A percentile compares a stretch with the other conserved stretches of the same genome.
Evolutionary conservation across 2,888 invertebrate genomes (phyloP).

Genomic region (Caprella mutica): DNA sequence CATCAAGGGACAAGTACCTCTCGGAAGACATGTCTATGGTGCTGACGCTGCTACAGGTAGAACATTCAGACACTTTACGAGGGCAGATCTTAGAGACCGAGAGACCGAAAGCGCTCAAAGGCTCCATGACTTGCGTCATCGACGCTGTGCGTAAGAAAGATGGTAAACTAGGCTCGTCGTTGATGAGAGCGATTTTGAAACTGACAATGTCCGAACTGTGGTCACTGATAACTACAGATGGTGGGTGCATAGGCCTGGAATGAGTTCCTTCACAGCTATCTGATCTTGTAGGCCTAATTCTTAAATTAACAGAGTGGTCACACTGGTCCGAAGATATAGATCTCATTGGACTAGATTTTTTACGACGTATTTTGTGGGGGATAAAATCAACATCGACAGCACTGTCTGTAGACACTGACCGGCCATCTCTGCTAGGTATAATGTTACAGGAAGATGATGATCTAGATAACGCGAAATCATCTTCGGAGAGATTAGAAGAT

Average conservation of each 20-base stretch:
- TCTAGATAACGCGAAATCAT: conserved; percentile 18
- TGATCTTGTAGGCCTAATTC: neutral
- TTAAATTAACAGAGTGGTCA: too few species aligned
- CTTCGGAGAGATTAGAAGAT: conserved; percentile 12
- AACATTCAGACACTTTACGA: conserved; percentile 36
- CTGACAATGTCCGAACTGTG: conserved; percentile 50
- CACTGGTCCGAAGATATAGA: too few species aligned
- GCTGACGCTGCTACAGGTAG: conserved; percentile 28
- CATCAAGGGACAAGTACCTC: conserved; percentile 3
- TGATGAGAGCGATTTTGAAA: conserved; percentile 59
- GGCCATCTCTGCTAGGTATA: conserved; percentile 16
- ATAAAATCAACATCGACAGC: conserved; percentile 18
- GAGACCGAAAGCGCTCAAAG: conserved; percentile 2
- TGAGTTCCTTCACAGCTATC: neutral
- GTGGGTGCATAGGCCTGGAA: conserved; percentile 48
- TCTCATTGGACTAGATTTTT: too few species aligned
- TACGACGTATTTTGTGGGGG: neutral
- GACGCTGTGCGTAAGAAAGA: conserved; percentile 41
- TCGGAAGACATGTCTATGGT: conserved; percentile 22
- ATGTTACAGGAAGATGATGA: conserved; percentile 22
- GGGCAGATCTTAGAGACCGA: conserved; percentile 37
- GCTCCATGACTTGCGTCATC: conserved; percentile 2
- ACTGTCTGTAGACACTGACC: conserved; percentile 27
- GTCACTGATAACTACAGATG: conserved; percentile 76
- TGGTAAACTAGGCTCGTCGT: conserved; percentile 37